phyloP scores from a whole-genome alignment of 1,140 invertebrate species.

The Nasonia longicornis region DNA sequence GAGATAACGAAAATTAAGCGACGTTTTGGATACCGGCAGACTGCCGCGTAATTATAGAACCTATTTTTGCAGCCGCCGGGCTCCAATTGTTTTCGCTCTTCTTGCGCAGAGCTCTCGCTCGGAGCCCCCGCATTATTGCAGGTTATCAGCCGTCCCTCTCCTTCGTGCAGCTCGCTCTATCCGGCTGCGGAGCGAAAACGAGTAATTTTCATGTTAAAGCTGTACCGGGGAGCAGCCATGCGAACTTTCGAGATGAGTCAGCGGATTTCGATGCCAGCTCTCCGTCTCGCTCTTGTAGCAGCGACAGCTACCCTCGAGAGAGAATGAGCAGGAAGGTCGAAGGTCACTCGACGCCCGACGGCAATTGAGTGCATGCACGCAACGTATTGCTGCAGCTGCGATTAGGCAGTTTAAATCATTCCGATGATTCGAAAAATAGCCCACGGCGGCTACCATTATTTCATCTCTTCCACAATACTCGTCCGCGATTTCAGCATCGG shows the following conservation, averaged over 20 bases:
- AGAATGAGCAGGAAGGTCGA: conserved; percentile 20
- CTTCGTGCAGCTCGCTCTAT: conserved; percentile 41
- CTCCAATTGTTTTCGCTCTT: conserved; percentile 50
- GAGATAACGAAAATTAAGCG: not conserved
- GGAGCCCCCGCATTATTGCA: conserved; percentile 23
- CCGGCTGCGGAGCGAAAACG: conserved; percentile 49
- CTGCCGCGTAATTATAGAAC: not conserved
- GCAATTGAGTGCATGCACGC: conserved; percentile 27
- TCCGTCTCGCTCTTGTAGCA: not conserved
- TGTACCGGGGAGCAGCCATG: conserved; percentile 54
- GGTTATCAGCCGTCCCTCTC: conserved; percentile 39
- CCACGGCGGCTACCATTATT: not conserved
- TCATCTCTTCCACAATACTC: not conserved
- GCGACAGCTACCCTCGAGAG: conserved; percentile 42
- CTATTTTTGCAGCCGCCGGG: conserved; percentile 50
- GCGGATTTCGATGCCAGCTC: conserved; percentile 48
- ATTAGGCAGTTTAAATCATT: conserved; percentile 42
- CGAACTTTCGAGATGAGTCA: conserved; percentile 53
- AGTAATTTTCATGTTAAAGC: conserved; percentile 58
- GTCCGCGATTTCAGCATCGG: too few relatives aligned
- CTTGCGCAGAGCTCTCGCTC: not conserved
- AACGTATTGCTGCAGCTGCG: conserved; percentile 28
- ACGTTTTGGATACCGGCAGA: not conserved
- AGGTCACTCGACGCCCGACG: conserved; percentile 36
- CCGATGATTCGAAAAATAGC: not conserved